Evolutionary conservation across 1,140 invertebrate species (phyloP), one percentile per base, ranked within the genome.

Genomic region (Drosophila murphyi): DNA sequence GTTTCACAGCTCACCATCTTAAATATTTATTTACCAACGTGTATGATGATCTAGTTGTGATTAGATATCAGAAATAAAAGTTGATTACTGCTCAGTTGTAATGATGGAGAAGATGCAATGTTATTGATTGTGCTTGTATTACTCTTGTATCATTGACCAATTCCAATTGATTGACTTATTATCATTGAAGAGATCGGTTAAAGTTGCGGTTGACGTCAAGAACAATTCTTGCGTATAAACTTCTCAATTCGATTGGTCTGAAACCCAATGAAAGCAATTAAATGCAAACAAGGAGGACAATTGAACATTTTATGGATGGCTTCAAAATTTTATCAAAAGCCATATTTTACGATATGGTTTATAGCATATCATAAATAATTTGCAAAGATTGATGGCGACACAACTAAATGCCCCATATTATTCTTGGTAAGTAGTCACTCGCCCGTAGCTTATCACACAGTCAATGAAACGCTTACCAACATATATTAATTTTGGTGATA

Each of bases 341-440:
- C 74, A 64, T 87, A 87, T 72, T 88, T 87, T 88, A 76, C 20
- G 47, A 72, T 72, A 74, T 83, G 78, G 88, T 88, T 88, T 88
- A 87, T 88, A 54, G 54, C 83, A 63, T 64, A 72, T 69, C 10
- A 87, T 87, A 88, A 87, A 88, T 56, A 72, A 55, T 69, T 65
- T 74, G 69, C 65, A 47, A 87, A 88, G 83, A 87, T 80, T 69
- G 80, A 87, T 88, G 61, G 82, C 45, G 60, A 54, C 55, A 47
- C 45, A 12, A 52, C 43, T 29, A 72, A 78, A 70, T 72, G 35
- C n/a, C 54, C 12, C 60, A 63, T 60, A 20, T 74, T 43, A 64
- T 52, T 54, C 48, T 39, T 32, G 48, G 43, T 51, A 60, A 71
- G 59, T 62, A 31, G 39, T 37, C 47, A 69, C 56, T 69, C 32